Conservation (phyloP, 2,797 vertebrate species). For the Emys orbicularis region DNA sequence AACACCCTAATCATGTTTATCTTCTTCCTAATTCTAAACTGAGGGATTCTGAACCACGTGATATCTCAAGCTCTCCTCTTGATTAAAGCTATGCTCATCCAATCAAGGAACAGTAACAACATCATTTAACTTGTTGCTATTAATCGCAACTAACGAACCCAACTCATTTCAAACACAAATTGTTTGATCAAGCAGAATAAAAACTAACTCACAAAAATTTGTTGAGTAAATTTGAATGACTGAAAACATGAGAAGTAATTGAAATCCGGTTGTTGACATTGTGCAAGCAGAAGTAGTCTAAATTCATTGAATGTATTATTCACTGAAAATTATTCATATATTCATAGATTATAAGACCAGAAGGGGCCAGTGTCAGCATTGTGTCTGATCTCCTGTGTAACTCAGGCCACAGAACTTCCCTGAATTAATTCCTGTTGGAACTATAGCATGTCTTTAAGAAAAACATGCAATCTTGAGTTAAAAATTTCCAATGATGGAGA, state of each 20-base stretch:
- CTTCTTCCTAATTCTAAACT: not conserved
- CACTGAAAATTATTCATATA: not conserved
- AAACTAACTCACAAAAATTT: not conserved
- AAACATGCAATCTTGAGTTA: not conserved
- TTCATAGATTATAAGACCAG: not conserved
- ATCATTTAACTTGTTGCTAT: not conserved
- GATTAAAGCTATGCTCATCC: not conserved
- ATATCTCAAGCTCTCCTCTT: not conserved
- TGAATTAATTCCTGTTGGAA: not conserved
- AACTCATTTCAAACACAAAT: not conserved
- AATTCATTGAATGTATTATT: not conserved
- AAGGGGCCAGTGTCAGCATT: not conserved
- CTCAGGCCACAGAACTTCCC: not conserved
- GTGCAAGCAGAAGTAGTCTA: not conserved
- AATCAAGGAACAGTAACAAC: not conserved
- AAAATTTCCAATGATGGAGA: not conserved
- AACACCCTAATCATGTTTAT: not conserved
- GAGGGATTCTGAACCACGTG: not conserved
- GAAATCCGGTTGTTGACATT: not conserved
- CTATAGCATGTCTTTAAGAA: not conserved
- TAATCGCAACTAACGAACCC: not conserved
- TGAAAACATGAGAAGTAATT: not conserved
- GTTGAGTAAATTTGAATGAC: not conserved
- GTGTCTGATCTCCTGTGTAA: not conserved
- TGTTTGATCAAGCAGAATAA: not conserved